Percentiles rank a stretch among this genome's conserved stretches.
Conservation (phyloP, 2,888 invertebrate species). For the Anorthoa munda region DNA sequence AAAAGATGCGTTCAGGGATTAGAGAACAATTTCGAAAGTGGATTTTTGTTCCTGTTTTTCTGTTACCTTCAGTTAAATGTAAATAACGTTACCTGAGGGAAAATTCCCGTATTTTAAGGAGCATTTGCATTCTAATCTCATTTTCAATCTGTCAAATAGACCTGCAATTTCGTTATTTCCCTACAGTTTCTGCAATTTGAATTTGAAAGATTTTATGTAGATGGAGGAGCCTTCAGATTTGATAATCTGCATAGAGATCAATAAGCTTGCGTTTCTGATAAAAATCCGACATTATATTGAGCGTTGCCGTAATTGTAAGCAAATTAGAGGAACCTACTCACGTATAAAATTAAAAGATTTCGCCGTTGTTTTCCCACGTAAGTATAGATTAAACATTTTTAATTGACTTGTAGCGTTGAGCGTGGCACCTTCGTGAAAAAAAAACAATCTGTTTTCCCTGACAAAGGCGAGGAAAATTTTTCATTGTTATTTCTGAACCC, state of each 20-base stretch:
- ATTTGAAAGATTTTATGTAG: too few species aligned
- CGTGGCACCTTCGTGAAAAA: not conserved
- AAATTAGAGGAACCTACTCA: not conserved
- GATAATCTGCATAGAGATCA: not conserved
- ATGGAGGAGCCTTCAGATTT: not conserved
- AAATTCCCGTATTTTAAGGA: not conserved
- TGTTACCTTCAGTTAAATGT: not conserved
- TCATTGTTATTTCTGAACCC: slow-evolving; percentile 29
- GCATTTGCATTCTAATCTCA: too few species aligned
- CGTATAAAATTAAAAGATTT: slow-evolving; percentile 15
- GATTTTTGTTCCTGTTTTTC: not conserved
- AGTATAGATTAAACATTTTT: slow-evolving; percentile 25
- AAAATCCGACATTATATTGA: not conserved
- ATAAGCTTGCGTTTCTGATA: not conserved
- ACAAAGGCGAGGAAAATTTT: not conserved
- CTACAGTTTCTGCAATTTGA: too few species aligned
- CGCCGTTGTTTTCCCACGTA: slow-evolving; percentile 7
- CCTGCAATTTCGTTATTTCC: not conserved
- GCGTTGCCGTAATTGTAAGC: not conserved
- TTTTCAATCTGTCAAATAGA: too few species aligned
- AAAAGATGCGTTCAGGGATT: slow-evolving; percentile 26
- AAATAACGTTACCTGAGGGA: not conserved
- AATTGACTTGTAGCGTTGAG: slow-evolving; percentile 36
- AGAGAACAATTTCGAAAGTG: not conserved
- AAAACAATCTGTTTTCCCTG: not conserved